phyloP scores from a whole-genome alignment of 2,888 invertebrate genomes.

The Perithous albicinctus region DNA sequence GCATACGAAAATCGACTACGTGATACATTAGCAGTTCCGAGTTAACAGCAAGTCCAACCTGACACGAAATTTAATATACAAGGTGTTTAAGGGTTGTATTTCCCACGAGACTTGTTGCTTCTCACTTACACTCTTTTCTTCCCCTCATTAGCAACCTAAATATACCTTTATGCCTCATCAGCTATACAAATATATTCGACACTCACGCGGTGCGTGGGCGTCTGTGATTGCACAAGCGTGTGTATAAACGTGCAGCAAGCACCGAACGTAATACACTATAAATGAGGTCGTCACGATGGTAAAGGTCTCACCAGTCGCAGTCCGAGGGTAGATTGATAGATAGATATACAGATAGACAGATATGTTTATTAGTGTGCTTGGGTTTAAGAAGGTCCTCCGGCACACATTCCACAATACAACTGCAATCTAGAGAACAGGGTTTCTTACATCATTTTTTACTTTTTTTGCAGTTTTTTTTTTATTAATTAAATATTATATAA shows the following conservation, averaged over 20 bases:
- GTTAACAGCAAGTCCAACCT: not conserved
- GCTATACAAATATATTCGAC: conserved; percentile 18
- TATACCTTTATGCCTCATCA: not conserved
- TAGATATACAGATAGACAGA: not conserved
- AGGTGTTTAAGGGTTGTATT: conserved; percentile 18
- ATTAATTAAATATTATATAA: no score
- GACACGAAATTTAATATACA: conserved; percentile 1
- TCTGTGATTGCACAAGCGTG: conserved; percentile 41
- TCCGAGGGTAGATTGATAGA: conserved; percentile 5
- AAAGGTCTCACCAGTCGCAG: conserved; percentile 9
- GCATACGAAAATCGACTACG: conserved; percentile 9
- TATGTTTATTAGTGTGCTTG: not conserved
- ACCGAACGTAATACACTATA: conserved; percentile 1
- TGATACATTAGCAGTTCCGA: conserved; percentile 27
- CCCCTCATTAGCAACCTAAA: not conserved
- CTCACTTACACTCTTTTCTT: not conserved
- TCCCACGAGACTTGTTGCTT: conserved; percentile 15
- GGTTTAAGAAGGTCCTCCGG: not conserved
- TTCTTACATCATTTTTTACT: no score
- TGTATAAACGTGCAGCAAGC: conserved; percentile 1
- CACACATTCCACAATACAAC: not conserved
- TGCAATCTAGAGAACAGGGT: no score
- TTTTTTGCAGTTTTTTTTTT: no score
- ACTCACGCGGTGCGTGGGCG: conserved; percentile 25
- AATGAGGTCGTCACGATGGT: conserved; percentile 22